Percentiles rank a stretch among this genome's conserved stretches.
These are phyloP conservation scores for Leptatherina wallacei DNA, from an alignment of 2,797 vertebrate genomes.

Conservation along the genomic window DNA sequence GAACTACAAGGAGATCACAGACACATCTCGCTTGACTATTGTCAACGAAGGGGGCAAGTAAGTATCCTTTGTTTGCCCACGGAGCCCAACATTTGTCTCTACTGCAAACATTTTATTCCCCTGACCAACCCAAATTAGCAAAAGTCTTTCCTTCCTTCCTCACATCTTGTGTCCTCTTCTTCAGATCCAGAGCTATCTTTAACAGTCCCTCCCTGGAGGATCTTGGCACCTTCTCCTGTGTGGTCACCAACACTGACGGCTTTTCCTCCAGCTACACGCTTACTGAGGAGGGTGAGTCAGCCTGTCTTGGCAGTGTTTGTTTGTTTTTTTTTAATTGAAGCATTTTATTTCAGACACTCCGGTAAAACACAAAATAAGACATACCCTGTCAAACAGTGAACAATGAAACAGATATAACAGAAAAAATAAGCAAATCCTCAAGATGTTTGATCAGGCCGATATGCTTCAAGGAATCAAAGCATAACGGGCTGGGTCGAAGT, in stretches of 20 bases:
- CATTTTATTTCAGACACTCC: too few relatives aligned
- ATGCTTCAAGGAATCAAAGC: too few relatives aligned
- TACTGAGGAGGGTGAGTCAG: slow-evolving; percentile 91
- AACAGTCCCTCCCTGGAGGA: slow-evolving; percentile 92
- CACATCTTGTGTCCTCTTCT: slow-evolving; percentile 19
- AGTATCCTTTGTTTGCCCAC: slow-evolving; percentile 15
- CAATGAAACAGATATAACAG: too few relatives aligned
- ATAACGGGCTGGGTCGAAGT: too few relatives aligned
- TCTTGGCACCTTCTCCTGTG: slow-evolving; percentile 92
- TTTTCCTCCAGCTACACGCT: slow-evolving; percentile 93
- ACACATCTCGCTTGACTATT: slow-evolving; percentile 86
- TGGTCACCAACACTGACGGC: slow-evolving; percentile 93
- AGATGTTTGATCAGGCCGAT: too few relatives aligned
- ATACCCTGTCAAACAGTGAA: too few relatives aligned
- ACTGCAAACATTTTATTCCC: neutral
- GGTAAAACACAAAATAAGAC: too few relatives aligned
- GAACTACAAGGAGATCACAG: slow-evolving; percentile 91
- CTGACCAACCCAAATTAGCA: neutral
- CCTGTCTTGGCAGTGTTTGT: neutral
- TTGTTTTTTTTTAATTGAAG: too few relatives aligned
- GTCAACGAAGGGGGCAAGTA: slow-evolving; percentile 92
- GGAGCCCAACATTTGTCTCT: neutral
- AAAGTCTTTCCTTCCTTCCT: slow-evolving; percentile 5
- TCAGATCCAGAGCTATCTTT: slow-evolving; percentile 92
- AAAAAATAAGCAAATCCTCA: too few relatives aligned